Conservation (phyloP, 2,888 invertebrate species). For the Drosophila tanythrix region DNA sequence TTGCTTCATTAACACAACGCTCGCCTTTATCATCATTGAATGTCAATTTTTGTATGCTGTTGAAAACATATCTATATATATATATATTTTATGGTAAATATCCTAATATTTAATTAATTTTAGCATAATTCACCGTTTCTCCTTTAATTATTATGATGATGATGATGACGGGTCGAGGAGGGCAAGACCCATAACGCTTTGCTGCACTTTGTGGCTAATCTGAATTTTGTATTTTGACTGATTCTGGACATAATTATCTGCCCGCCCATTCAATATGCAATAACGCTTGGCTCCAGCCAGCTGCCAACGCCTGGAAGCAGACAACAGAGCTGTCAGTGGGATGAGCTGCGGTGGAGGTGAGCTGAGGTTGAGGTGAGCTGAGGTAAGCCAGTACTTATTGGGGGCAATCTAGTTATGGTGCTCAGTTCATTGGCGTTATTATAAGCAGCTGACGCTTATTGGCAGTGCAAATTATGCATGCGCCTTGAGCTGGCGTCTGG, state of each 20-base stretch:
- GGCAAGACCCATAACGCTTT: conserved; percentile 35
- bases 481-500: conserved; percentile 58
- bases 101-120: conserved; percentile 20
- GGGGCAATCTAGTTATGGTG: conserved; percentile 42
- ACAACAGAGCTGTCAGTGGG: not conserved
- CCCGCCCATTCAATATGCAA: conserved; percentile 51
- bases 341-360: not conserved
- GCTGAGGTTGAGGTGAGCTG: not conserved
- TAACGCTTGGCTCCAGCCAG: conserved; percentile 16
- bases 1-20: conserved; percentile 62
- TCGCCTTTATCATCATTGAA: conserved; percentile 39
- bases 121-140: conserved; percentile 16
- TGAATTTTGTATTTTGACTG: conserved; percentile 60
- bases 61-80: conserved; percentile 6
- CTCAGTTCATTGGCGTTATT: conserved; percentile 60
- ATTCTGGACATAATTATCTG: conserved; percentile 55
- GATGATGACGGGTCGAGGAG: conserved; percentile 26
- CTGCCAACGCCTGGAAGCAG: conserved; percentile 24
- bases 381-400: conserved; percentile 21
- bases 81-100: not conserved
- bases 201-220: conserved; percentile 64
- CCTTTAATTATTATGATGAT: conserved; percentile 38
- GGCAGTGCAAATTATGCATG: conserved; percentile 70
- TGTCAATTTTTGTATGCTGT: conserved; percentile 43
- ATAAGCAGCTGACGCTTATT: conserved; percentile 63